Percentiles rank a stretch among this genome's conserved stretches.
Conservation (phyloP, 1,140 invertebrate genomes). For the Andrena cerasifolii region DNA sequence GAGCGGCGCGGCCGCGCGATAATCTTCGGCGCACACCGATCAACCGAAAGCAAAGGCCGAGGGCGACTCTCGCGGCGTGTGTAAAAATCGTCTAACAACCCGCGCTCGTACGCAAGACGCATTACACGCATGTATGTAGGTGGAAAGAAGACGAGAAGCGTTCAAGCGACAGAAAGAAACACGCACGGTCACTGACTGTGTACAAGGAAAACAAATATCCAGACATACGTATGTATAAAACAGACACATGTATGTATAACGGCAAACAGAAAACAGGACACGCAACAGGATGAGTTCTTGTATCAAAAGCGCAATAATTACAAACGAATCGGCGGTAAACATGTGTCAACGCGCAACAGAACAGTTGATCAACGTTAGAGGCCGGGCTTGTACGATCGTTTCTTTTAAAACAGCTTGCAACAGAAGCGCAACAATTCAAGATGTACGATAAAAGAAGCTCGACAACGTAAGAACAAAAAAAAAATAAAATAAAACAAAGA, state of each 20-base stretch:
- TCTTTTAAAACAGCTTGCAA: conserved; percentile 68
- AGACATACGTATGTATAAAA: background rate
- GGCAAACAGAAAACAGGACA: background rate
- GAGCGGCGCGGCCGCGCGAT: no score
- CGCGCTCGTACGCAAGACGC: conserved; percentile 9
- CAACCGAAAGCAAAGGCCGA: background rate
- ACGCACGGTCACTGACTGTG: conserved; percentile 39
- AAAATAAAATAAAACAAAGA: no score
- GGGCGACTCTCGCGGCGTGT: no score
- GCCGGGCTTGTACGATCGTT: conserved; percentile 24
- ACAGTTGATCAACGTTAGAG: conserved; percentile 14
- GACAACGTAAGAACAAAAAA: conserved; percentile 46
- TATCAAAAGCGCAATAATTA: conserved; percentile 31
- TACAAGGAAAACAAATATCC: conserved; percentile 31
- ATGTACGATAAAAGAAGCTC: conserved; percentile 63
- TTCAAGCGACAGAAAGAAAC: conserved; percentile 68
- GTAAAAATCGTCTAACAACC: conserved; percentile 19
- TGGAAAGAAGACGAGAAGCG: conserved; percentile 68
- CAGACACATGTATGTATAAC: background rate
- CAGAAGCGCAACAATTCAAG: conserved; percentile 60
- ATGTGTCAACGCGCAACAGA: conserved; percentile 15
- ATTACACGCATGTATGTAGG: conserved; percentile 43
- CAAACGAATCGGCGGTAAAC: conserved; percentile 13
- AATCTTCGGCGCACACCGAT: background rate
- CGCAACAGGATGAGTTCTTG: conserved; percentile 4